Percentiles rank a stretch among this genome's conserved stretches.
These are phyloP conservation scores for Brenthis hecate DNA, from an alignment of 2,888 invertebrate genomes.

Conservation along the genomic window DNA sequence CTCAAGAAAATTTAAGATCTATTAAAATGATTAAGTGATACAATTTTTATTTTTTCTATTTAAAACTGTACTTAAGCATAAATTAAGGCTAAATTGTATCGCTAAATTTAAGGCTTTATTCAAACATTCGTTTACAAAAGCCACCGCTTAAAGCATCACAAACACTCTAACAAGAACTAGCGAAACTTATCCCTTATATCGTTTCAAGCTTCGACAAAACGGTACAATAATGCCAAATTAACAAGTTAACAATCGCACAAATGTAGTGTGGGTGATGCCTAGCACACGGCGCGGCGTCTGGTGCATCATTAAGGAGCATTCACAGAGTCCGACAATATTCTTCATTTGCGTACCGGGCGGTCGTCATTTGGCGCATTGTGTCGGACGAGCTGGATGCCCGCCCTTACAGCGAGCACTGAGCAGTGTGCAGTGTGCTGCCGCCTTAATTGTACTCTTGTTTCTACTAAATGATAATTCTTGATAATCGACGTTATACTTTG, in stretches of 20 bases:
- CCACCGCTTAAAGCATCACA: background rate
- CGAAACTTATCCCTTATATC: slow-evolving; percentile 9
- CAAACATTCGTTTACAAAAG: background rate
- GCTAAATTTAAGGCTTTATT: no score
- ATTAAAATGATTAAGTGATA: no score
- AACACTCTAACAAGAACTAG: slow-evolving; percentile 2
- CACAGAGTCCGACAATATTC: slow-evolving; percentile 80
- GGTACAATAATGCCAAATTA: slow-evolving; percentile 69
- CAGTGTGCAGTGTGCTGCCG: slow-evolving; percentile 61
- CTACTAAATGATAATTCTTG: slow-evolving; percentile 38
- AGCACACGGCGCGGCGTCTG: slow-evolving; percentile 51
- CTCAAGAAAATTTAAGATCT: no score
- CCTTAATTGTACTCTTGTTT: slow-evolving; percentile 80
- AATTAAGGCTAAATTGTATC: no score
- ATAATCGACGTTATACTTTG: slow-evolving; percentile 20
- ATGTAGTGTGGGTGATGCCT: slow-evolving; percentile 68
- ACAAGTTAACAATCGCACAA: slow-evolving; percentile 70
- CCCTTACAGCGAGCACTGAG: slow-evolving; percentile 56
- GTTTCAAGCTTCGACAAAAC: slow-evolving; percentile 39
- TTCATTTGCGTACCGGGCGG: slow-evolving; percentile 78
- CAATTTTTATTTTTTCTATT: no score
- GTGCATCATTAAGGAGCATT: slow-evolving; percentile 79
- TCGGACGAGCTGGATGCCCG: slow-evolving; percentile 53
- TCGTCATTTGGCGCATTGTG: slow-evolving; percentile 80
- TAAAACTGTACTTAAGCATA: no score